Conservation (phyloP, 2,888 invertebrate species). For the Charanyca ferruginea region DNA sequence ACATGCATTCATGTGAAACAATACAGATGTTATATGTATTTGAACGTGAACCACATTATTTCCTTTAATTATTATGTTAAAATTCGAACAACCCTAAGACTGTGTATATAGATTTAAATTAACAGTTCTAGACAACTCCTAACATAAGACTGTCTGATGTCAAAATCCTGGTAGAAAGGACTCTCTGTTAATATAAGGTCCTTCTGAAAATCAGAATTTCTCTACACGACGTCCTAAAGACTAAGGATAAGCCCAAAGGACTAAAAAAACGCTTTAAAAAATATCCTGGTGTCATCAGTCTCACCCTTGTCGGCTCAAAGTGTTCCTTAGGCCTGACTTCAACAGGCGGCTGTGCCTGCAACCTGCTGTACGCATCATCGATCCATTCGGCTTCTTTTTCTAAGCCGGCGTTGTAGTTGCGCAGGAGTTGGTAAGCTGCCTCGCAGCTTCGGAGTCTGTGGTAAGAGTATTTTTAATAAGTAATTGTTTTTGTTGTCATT, state of each 20-base stretch:
- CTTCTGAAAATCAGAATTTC: neutral
- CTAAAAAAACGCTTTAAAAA: neutral
- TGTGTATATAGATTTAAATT: constrained; percentile 8
- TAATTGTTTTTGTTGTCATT: no score
- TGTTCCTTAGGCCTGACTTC: constrained; percentile 94
- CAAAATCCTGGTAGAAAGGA: constrained; percentile 4
- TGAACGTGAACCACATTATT: constrained; percentile 34
- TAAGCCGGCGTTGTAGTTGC: constrained; percentile 97
- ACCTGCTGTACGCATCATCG: constrained; percentile 95
- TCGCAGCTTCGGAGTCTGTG: constrained; percentile 96
- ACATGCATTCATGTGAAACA: constrained; percentile 45
- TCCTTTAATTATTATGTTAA: constrained; percentile 29
- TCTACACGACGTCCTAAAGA: neutral
- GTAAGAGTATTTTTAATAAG: constrained; percentile 29
- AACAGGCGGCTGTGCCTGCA: constrained; percentile 94
- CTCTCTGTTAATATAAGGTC: no score
- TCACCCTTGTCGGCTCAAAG: constrained; percentile 95
- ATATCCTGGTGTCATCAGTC: constrained; percentile 47
- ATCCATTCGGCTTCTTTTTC: constrained; percentile 97
- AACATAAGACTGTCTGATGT: neutral
- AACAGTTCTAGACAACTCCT: constrained; percentile 8
- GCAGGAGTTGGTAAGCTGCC: constrained; percentile 97
- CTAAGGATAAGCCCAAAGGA: constrained; percentile 1
- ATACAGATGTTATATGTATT: constrained; percentile 34
- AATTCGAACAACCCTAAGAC: constrained; percentile 18